Percentiles rank a stretch among this genome's conserved stretches.
phyloP scores from a whole-genome alignment of 2,113 vertebrate species.

The Tympanuchus pallidicinctus region DNA sequence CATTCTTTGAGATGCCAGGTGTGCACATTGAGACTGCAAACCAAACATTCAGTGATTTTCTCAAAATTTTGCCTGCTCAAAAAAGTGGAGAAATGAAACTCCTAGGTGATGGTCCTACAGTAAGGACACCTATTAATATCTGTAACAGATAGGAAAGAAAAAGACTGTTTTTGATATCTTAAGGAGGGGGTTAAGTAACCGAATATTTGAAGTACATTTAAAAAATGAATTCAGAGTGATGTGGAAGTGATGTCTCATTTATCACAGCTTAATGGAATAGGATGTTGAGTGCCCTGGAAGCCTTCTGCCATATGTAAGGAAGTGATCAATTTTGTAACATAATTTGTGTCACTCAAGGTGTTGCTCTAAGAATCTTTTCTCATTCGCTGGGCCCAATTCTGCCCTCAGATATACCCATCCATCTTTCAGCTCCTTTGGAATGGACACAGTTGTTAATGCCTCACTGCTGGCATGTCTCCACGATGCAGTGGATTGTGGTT shows the following conservation, averaged over 20 bases:
- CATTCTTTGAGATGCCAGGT: neutral
- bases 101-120: neutral
- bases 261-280: conserved; percentile 63
- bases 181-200: neutral
- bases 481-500: neutral
- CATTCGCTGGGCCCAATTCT: conserved; percentile 12
- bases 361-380: conserved; percentile 56
- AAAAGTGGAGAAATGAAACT: neutral
- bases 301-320: conserved; percentile 53
- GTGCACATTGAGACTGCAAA: neutral
- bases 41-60: neutral
- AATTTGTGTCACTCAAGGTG: conserved; percentile 67
- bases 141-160: neutral
- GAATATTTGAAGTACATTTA: conserved; percentile 56
- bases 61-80: neutral
- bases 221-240: conserved; percentile 37
- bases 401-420: conserved; percentile 35
- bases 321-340: conserved; percentile 60
- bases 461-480: conserved; percentile 31
- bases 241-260: conserved; percentile 50
- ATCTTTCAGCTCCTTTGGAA: conserved; percentile 24
- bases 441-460: conserved; percentile 41
- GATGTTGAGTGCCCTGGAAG: conserved; percentile 61
- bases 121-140: neutral
- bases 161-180: neutral